Evolutionary conservation across 2,113 vertebrate species (phyloP).

Genomic region (Tympanuchus pallidicinctus): DNA sequence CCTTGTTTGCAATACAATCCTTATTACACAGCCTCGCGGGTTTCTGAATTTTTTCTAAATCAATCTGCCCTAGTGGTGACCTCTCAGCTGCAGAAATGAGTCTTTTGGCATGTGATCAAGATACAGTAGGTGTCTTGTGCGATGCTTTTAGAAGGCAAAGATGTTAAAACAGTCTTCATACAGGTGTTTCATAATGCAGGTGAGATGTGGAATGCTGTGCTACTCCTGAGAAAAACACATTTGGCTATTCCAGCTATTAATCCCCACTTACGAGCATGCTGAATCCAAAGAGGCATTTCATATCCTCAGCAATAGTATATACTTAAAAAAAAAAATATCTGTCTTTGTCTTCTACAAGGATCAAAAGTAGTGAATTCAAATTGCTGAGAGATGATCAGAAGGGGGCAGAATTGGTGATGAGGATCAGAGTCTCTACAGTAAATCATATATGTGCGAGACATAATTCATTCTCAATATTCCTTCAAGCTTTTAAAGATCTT

Average conservation of each 20-base stretch:
- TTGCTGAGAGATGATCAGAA: conserved; percentile 22
- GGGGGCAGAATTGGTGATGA: not conserved
- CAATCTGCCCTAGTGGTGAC: conserved; percentile 28
- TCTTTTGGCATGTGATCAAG: conserved; percentile 72
- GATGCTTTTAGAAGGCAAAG: conserved; percentile 67
- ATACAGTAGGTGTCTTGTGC: conserved; percentile 52
- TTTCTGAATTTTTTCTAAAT: conserved; percentile 50
- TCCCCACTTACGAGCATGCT: conserved; percentile 39
- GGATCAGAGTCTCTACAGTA: conserved; percentile 51
- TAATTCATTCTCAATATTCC: conserved; percentile 14
- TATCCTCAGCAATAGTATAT: conserved; percentile 10
- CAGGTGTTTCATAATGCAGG: not conserved
- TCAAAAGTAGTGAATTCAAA: conserved; percentile 43
- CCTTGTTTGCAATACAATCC: conserved; percentile 39
- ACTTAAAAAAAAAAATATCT: not conserved
- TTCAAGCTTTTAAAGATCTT: conserved; percentile 54
- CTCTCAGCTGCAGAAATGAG: conserved; percentile 63
- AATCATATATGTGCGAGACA: conserved; percentile 55
- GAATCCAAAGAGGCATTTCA: conserved; percentile 34
- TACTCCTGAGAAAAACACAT: conserved; percentile 65
- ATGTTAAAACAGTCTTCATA: conserved; percentile 52
- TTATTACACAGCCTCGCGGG: conserved; percentile 60
- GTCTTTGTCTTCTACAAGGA: conserved; percentile 36
- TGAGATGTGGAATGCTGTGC: conserved; percentile 44
- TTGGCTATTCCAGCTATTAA: conserved; percentile 33